phyloP scores from a whole-genome alignment of 1,140 invertebrate species.

The Dendroctonus valens region DNA sequence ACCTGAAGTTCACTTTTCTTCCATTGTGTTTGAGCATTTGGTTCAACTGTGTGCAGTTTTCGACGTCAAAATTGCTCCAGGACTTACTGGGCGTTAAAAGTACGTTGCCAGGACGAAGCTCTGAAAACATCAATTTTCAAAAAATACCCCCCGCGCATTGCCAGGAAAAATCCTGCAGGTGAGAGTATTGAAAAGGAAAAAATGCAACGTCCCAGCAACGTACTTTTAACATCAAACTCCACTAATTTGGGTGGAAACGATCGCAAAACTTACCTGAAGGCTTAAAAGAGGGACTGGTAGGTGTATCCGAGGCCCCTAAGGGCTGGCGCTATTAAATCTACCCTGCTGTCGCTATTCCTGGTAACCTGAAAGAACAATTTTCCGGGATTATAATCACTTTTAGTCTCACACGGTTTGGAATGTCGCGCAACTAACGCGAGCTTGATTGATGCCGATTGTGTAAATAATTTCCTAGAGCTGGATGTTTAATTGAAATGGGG shows the following conservation, averaged over 20 bases:
- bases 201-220: not conserved
- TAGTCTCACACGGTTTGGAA: slow-evolving; percentile 5
- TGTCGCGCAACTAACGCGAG: slow-evolving; percentile 1
- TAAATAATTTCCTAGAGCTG: not conserved
- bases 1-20: no score
- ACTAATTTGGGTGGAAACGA: not conserved
- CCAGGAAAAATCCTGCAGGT: no score
- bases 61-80: no score
- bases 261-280: slow-evolving; percentile 21
- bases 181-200: not conserved
- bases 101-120: no score
- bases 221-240: not conserved
- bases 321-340: slow-evolving; percentile 32
- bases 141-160: no score
- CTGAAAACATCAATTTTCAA: not conserved
- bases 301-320: slow-evolving; percentile 38
- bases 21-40: no score
- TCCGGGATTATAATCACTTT: slow-evolving; percentile 21
- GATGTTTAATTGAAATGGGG: not conserved
- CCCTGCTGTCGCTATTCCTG: slow-evolving; percentile 21
- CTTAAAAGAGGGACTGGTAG: not conserved
- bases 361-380: slow-evolving; percentile 35
- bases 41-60: no score
- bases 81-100: no score
- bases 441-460: slow-evolving; percentile 10